phyloP scores from a whole-genome alignment of 2,888 invertebrate genomes.

The Coenonympha arcania region DNA sequence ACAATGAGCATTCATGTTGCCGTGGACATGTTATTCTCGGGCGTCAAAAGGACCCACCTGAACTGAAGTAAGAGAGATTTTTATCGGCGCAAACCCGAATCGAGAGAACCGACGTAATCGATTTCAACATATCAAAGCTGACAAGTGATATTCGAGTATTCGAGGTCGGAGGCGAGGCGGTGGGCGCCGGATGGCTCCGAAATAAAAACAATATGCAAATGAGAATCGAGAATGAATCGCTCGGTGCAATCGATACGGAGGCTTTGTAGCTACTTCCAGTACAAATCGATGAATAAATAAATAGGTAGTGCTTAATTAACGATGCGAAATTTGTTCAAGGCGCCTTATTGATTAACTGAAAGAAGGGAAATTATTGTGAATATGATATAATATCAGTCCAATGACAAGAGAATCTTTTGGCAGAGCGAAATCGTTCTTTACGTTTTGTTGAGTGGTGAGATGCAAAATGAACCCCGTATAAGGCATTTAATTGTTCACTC shows the following conservation, averaged over 20 bases:
- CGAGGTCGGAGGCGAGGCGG: constrained; percentile 60
- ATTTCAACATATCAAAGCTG: constrained; percentile 64
- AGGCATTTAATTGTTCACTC: too few relatives aligned
- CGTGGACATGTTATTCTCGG: constrained; percentile 56
- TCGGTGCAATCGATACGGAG: constrained; percentile 59
- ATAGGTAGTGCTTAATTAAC: constrained; percentile 51
- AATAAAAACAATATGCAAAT: constrained; percentile 72
- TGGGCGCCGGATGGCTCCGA: constrained; percentile 68
- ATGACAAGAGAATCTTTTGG: too few relatives aligned
- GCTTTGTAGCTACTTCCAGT: constrained; percentile 58
- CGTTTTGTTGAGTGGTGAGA: too few relatives aligned
- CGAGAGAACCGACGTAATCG: constrained; percentile 58
- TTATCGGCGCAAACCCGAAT: constrained; percentile 54
- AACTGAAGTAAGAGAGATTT: constrained; percentile 53
- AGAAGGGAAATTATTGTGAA: too few relatives aligned
- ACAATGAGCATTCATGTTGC: constrained; percentile 60
- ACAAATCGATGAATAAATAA: constrained; percentile 68
- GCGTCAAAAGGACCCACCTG: constrained; percentile 55
- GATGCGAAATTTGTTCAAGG: constrained; percentile 1
- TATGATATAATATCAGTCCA: too few relatives aligned
- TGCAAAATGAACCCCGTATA: too few relatives aligned
- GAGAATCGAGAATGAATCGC: constrained; percentile 59
- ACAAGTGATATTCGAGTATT: constrained; percentile 61
- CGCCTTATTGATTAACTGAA: neutral
- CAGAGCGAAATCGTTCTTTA: too few relatives aligned